Conservation (phyloP, 1,140 invertebrate species). For the Triops longicaudatus region DNA sequence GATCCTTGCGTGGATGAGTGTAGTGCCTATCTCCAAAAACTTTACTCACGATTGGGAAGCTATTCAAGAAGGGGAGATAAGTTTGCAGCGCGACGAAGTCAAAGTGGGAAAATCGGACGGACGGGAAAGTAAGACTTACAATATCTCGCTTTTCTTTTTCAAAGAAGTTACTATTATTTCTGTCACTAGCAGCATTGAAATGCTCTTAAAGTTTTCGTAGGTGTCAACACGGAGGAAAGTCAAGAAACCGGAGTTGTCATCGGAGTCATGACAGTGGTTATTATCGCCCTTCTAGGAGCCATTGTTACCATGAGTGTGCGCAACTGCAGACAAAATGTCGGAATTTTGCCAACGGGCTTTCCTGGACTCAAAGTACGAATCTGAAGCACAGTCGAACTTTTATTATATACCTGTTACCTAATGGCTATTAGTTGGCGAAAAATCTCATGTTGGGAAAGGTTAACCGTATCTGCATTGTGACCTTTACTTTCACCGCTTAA, state of each 20-base stretch:
- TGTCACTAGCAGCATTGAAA: not conserved
- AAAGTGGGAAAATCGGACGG: not conserved
- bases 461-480: too few relatives aligned
- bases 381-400: too few relatives aligned
- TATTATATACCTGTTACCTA: too few relatives aligned
- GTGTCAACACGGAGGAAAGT: not conserved
- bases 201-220: not conserved
- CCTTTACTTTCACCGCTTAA: too few relatives aligned
- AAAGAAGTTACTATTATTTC: too few relatives aligned
- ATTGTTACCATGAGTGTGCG: slow-evolving; percentile 21
- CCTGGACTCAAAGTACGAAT: slow-evolving; percentile 1
- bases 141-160: not conserved
- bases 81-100: slow-evolving; percentile 3
- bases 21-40: not conserved
- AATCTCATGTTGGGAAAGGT: too few relatives aligned
- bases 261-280: slow-evolving; percentile 26
- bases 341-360: slow-evolving; percentile 21
- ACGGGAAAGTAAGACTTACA: not conserved
- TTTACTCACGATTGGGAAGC: not conserved
- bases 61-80: not conserved
- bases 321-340: slow-evolving; percentile 14
- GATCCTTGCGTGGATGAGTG: not conserved
- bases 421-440: too few relatives aligned
- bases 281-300: slow-evolving; percentile 19
- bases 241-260: slow-evolving; percentile 23